A percentile compares a stretch with the other conserved stretches of the same genome.
Evolutionary conservation across 2,113 vertebrate genomes (phyloP).

Genomic region (Microcebus ravelobensis): DNA sequence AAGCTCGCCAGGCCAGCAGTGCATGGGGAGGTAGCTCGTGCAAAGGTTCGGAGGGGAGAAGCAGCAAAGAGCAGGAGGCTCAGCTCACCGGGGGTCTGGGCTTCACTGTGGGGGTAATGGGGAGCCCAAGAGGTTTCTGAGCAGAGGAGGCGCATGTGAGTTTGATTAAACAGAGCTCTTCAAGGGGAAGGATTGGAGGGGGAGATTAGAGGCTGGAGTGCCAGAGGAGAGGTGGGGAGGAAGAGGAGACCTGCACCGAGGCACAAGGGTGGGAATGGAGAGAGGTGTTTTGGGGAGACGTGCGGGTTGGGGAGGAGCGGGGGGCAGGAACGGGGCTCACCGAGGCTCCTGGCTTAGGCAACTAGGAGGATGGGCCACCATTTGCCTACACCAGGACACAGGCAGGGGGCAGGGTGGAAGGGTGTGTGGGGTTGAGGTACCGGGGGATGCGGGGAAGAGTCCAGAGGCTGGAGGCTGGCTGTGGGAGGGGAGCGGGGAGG

Average conservation of each 20-base stretch:
- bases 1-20: background rate
- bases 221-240: background rate
- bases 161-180: background rate
- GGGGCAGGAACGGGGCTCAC: background rate
- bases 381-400: background rate
- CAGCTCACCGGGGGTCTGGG: fast-evolving
- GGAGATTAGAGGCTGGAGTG: background rate
- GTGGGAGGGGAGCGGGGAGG: background rate
- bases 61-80: background rate
- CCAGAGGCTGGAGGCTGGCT: background rate
- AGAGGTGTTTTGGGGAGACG: background rate
- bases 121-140: background rate
- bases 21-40: background rate
- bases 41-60: background rate
- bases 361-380: too few species aligned
- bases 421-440: too few species aligned
- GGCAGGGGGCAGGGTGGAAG: background rate
- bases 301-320: background rate
- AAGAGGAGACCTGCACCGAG: background rate
- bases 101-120: background rate
- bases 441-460: background rate
- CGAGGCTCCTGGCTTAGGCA: too few species aligned
- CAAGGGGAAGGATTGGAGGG: too few species aligned
- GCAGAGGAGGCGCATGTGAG: background rate
- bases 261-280: background rate